phyloP scores from a whole-genome alignment of 2,797 vertebrate genomes.

The Serranus cabrilla region DNA sequence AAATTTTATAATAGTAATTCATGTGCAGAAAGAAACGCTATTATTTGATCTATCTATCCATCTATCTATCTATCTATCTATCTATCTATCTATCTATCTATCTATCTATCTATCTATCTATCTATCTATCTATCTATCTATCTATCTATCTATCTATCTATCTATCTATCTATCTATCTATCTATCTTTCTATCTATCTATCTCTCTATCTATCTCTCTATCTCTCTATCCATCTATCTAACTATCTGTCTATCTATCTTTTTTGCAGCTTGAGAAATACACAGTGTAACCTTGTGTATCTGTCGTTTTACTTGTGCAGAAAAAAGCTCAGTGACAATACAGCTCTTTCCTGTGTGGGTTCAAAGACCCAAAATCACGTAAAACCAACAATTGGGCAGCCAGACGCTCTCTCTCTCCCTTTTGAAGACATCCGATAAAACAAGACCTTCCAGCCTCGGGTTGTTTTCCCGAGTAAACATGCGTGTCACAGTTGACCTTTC shows the following conservation, averaged over 20 bases:
- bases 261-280: not conserved
- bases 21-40: too few species aligned
- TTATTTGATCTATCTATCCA: too few species aligned
- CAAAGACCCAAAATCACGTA: conserved; percentile 77
- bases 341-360: conserved; percentile 60
- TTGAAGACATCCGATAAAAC: conserved; percentile 86
- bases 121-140: too few species aligned
- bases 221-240: conserved; percentile 35
- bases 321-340: conserved; percentile 62
- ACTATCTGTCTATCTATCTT: not conserved
- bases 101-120: too few species aligned
- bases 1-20: too few species aligned
- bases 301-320: conserved; percentile 49
- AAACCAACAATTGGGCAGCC: conserved; percentile 72
- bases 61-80: too few species aligned
- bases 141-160: too few species aligned
- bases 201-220: conserved; percentile 32
- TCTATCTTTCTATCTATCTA: conserved; percentile 22
- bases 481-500: conserved; percentile 91
- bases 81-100: too few species aligned
- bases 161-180: too few species aligned
- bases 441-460: conserved; percentile 85
- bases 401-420: conserved; percentile 60
- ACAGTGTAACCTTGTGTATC: conserved; percentile 29
- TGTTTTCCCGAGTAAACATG: conserved; percentile 90